Evolutionary conservation across 2,888 invertebrate genomes (phyloP), one percentile per base, ranked within the genome.

Genomic region (Lapara coniferarum): DNA sequence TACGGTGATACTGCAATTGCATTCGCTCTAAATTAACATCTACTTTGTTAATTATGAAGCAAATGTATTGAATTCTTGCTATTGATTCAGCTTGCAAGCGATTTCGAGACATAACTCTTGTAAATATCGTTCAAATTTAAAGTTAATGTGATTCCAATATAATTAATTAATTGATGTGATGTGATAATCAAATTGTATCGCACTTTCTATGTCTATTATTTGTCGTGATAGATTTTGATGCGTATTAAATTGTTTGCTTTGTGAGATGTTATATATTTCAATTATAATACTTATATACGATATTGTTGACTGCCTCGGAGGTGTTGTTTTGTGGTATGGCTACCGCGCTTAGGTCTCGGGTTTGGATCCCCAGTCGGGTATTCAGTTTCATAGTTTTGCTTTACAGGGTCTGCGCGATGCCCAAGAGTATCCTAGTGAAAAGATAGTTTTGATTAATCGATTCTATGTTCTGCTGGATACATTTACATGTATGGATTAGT

Each of bases 11-110:
- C 79, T 81, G 78, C 73, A 51, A 19, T 73, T 75, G 72, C 75
- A 74, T 75, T 76, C 77, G 72, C 72, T 75, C 79, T 73, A 79
- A 81, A 83, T 82, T 80, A 80, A 82, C 79, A 73, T 77, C 76
- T 77, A 80, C 82, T 83, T 79, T 82, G 78, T 81, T 75, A 75
- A 75, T 71, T 70, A 73, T 16, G 46, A 46, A 13, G 19, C 46
- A 63, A 53, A 66, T 44, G 46, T 72, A 63, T 63, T 46, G 46
- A 63, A 63, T 63, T 46, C 46, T 49, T 19, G 44, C 44, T 63
- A 19, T 63, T 63, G 44, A 12, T 16, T 19, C n/a, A 10, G n/a
- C 3, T 19, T 63, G 12, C 10, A 63, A 10, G 16, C 13, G 2
- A 46, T 49, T 46, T 46, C 46, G 16, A 46, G 16, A 46, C 59